Evolutionary conservation across 2,797 vertebrate genomes (phyloP), one percentile per base, ranked within the genome.

Genomic region (Fringilla coelebs): DNA sequence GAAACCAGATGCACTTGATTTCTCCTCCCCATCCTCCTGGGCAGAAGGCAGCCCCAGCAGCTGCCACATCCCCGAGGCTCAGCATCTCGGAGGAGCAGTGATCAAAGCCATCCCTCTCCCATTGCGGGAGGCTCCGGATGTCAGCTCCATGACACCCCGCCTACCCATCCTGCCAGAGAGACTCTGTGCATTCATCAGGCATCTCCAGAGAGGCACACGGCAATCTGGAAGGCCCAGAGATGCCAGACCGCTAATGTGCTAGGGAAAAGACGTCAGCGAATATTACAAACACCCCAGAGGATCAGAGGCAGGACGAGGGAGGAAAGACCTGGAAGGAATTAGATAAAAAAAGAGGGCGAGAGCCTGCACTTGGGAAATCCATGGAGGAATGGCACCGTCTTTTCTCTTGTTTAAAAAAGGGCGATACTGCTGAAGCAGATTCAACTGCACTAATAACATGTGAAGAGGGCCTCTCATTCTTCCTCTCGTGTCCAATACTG

Each of bases 161-260:
- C 95, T 94, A 89, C 94, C 94, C 88, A 92, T 85, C 91, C 89
- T 95, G 94, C 88, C 21, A 0, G 93, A 81, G 89, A 95, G 95
- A 83, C 93, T 94, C 72, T 17, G 68, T 84, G 91, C 91, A 88
- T 87, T 87, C 90, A 92, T 74, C 92, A 93, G 85, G 82, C 93
- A 95, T 93, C 88, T 95, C 96, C 78, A 93, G 91, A 76, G 87
- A 89, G 84, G 81, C 75, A 87, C 90, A 88, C 4, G 15, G 83
- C 93, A 91, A 96, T 89, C 83, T 93, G 90, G 89, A 94, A 95
- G 82, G 86, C 82, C 66, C 81, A 71, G 93, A 91, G 90, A 96
- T 61, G 92, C 93, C 86, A 93, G 63, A 92, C 85, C 34, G 17
- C 45, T 91, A 92, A 94, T 77, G 65, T 80, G 81, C 73, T 73